Conservation (phyloP, 2,113 vertebrate genomes). For the Odocoileus virginianus region DNA sequence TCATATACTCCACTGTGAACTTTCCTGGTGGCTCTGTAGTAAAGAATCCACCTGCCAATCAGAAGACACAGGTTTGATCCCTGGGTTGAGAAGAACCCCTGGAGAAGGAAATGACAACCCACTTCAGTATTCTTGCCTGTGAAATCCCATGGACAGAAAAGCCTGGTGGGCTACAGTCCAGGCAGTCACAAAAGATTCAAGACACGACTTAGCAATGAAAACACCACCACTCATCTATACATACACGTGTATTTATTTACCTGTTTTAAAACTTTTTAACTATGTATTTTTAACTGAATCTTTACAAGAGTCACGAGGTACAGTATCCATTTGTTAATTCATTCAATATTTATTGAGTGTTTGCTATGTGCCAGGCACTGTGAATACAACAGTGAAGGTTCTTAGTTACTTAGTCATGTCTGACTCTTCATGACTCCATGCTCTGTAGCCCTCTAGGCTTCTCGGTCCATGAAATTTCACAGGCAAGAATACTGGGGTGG, state of each 20-base stretch:
- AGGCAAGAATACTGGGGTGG: not conserved
- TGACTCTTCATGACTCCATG: not conserved
- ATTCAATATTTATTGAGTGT: not conserved
- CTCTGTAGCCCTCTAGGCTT: not conserved
- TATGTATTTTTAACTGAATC: not conserved
- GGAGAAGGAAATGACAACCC: not conserved
- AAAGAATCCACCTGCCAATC: not conserved
- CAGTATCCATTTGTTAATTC: not conserved
- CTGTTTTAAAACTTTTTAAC: not conserved
- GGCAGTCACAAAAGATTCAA: not conserved
- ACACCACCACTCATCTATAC: not conserved
- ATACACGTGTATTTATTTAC: not conserved
- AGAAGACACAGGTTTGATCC: not conserved
- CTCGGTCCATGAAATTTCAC: not conserved
- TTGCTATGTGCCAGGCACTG: not conserved
- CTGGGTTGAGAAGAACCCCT: not conserved
- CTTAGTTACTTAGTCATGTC: not conserved
- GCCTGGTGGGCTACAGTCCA: not conserved
- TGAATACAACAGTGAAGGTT: not conserved
- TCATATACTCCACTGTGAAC: not conserved
- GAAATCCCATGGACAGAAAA: not conserved
- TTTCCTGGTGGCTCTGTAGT: not conserved
- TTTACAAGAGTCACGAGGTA: not conserved
- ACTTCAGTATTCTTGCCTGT: not conserved
- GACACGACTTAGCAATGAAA: rapidly evolving